Base-by-base conservation (phyloP, 2,888 invertebrate genomes). In the Mylabris sibirica region DNA sequence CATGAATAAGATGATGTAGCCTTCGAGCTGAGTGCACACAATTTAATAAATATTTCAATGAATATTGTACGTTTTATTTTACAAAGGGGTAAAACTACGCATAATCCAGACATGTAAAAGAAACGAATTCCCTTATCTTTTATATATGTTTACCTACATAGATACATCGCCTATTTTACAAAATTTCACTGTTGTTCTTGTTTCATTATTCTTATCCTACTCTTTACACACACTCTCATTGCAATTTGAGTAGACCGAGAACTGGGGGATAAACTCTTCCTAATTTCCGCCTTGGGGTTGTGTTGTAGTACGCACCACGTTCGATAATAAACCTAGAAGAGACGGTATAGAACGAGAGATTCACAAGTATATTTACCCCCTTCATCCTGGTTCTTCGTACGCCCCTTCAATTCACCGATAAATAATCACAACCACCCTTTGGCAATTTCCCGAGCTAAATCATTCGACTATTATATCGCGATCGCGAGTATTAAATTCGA, bases 371-470 rank as follows among this genome's bases (percentile, higher is more conserved):
- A 44, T 49, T 1, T 20, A 49, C 20, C 20, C 20, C 49, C 20
- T 22, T 49, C 9, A 20, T 1, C 3, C 12, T 6, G n/a, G 41
- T n/a, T 6, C 41, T 6, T 44, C 8, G 17, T 11, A 44, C 44
- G 20, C 20, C 20, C 17, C 20, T n/a, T 44, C 49, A 49, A 49
- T 49, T 49, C 49, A 11, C 72, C 77, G 76, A 79, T 80, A 79
- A 80, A 79, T 79, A 80, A 79, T 77, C 76, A 73, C n/a, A n/a
- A n/a, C 70, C 71, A 69, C 72, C 77, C 77, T 73, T 74, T 72
- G 74, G 78, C 79, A 80, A 80, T 81, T 80, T 81, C 79, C 79
- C 78, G 76, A 72, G 75, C 75, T 79, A 79, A 81, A 80, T 81
- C 79, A 79, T 76, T 73, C 73, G 74, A 71, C 75, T 72, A 76